phyloP scores from a whole-genome alignment of 2,113 vertebrate genomes.

The Benitochromis conjunctus region DNA sequence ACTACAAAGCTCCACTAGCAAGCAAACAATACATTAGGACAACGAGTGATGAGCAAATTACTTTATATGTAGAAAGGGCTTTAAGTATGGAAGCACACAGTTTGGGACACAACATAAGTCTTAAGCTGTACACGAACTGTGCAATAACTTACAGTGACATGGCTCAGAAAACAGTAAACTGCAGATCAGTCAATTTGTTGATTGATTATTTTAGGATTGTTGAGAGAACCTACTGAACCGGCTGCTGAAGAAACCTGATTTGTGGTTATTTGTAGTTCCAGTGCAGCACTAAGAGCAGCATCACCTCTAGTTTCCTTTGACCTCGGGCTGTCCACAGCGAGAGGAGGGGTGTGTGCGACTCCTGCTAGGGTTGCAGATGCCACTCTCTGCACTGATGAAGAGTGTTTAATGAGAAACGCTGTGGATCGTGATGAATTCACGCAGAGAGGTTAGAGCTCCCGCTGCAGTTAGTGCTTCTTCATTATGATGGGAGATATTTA shows the following conservation, averaged over 20 bases:
- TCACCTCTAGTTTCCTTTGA: slow-evolving; percentile 31
- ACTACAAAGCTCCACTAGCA: not conserved
- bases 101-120: not conserved
- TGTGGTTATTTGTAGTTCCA: not conserved
- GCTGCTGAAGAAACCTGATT: not conserved
- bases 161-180: not conserved
- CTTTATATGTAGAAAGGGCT: not conserved
- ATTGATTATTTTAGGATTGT: not conserved
- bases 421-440: slow-evolving; percentile 22
- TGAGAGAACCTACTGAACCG: not conserved
- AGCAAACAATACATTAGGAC: not conserved
- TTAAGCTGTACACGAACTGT: too few relatives aligned
- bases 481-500: slow-evolving; percentile 22
- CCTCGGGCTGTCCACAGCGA: slow-evolving; percentile 26
- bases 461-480: slow-evolving; percentile 6
- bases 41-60: not conserved
- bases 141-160: not conserved
- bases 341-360: not conserved
- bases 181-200: not conserved
- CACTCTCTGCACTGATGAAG: slow-evolving; percentile 21
- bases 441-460: slow-evolving; percentile 6
- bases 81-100: not conserved
- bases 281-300: not conserved
- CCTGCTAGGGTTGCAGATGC: slow-evolving; percentile 55
- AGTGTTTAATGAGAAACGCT: slow-evolving; percentile 53